Percentiles rank a stretch among this genome's conserved stretches.
Conservation (phyloP, 2,797 vertebrate genomes). For the Sitta carolinensis region DNA sequence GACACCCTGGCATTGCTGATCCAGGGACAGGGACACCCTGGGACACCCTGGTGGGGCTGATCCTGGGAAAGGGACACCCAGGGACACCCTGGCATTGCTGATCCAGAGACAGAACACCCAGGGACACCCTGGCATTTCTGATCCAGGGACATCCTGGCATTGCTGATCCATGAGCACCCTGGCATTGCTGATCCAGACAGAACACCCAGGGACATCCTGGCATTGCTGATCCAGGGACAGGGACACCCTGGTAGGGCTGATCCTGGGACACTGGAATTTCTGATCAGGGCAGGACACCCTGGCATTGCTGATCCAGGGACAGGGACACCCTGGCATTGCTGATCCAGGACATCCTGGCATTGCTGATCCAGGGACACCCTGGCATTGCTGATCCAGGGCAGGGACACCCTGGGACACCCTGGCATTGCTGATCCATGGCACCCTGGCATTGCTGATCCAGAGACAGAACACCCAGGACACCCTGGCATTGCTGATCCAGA, state of each 20-base stretch:
- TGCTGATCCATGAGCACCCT: neutral
- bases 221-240: neutral
- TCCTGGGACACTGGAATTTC: too few species aligned
- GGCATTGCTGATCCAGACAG: neutral
- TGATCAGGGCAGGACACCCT: neutral
- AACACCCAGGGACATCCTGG: neutral
- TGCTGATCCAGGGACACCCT: neutral
- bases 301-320: neutral
- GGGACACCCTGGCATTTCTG: neutral
- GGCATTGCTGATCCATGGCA: neutral
- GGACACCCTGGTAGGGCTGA: too few species aligned
- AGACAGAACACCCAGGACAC: too few species aligned
- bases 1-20: neutral
- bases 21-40: neutral
- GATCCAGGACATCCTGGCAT: neutral
- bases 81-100: neutral
- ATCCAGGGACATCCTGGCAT: neutral
- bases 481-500: neutral
- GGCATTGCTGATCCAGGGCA: neutral
- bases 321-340: rapidly evolving
- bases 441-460: neutral
- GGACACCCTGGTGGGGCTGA: neutral
- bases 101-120: too few species aligned
- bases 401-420: rapidly evolving
- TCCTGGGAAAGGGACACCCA: neutral